Percentiles rank a stretch among this genome's conserved stretches.
phyloP scores from a whole-genome alignment of 2,888 invertebrate species.

The Microctonus brassicae region DNA sequence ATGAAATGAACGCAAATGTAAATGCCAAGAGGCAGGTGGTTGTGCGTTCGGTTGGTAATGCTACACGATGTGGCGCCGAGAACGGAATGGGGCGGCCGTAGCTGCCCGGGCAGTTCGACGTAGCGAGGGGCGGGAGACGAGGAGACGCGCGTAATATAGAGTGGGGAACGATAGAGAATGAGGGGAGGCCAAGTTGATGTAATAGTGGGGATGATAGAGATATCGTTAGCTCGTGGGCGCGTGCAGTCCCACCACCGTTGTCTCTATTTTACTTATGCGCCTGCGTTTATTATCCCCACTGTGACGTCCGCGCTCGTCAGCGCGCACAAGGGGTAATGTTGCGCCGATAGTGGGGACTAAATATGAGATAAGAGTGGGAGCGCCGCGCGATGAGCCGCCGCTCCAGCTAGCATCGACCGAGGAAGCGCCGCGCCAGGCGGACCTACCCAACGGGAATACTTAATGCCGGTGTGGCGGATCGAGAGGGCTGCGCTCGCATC shows the following conservation, averaged over 20 bases:
- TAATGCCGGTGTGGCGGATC: constrained; percentile 58
- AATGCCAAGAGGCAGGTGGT: constrained; percentile 48
- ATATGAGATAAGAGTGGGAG: constrained; percentile 36
- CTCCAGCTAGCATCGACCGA: constrained; percentile 62
- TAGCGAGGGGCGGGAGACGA: constrained; percentile 61
- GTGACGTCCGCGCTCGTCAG: constrained; percentile 7
- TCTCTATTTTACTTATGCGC: neutral
- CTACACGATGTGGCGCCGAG: constrained; percentile 68
- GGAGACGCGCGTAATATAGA: constrained; percentile 31
- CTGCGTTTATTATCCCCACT: constrained; percentile 29
- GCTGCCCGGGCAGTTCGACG: constrained; percentile 69
- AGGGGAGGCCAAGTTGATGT: constrained; percentile 33
- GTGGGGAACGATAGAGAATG: constrained; percentile 27
- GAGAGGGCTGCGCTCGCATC: constrained; percentile 59
- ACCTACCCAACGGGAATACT: constrained; percentile 67
- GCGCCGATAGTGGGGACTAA: constrained; percentile 29
- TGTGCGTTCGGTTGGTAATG: constrained; percentile 55
- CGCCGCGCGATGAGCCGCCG: constrained; percentile 49
- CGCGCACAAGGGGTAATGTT: constrained; percentile 5
- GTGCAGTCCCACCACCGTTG: constrained; percentile 15
- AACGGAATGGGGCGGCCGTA: constrained; percentile 69
- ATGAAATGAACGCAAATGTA: constrained; percentile 39
- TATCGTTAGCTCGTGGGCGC: constrained; percentile 23
- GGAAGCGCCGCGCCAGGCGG: constrained; percentile 55
- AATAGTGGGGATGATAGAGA: constrained; percentile 33